phyloP scores from a whole-genome alignment of 2,797 vertebrate species.

The Lagothrix lagotricha region DNA sequence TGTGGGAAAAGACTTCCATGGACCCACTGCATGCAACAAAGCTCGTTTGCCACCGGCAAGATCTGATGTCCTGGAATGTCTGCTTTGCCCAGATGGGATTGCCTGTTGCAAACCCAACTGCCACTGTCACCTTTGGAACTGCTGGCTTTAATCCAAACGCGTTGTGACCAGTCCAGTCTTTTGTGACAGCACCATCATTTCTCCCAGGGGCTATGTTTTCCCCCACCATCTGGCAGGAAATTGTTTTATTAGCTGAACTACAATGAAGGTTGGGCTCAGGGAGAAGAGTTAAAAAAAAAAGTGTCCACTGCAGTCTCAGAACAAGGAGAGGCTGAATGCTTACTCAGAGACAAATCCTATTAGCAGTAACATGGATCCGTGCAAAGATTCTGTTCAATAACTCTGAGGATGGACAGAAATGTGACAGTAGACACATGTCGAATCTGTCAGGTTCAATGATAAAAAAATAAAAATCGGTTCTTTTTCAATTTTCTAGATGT shows the following conservation, averaged over 20 bases:
- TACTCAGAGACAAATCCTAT: constrained; percentile 55
- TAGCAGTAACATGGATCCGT: neutral
- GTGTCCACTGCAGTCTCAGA: neutral
- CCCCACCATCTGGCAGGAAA: constrained; percentile 9
- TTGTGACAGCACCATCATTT: neutral
- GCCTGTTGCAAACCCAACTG: too few species aligned
- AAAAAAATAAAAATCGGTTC: neutral
- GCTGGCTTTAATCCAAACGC: neutral
- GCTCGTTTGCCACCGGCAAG: neutral
- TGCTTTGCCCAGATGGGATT: neutral
- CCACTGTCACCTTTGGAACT: neutral
- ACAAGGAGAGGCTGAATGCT: neutral
- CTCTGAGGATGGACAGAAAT: neutral
- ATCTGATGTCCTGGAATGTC: accelerated
- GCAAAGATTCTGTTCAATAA: neutral
- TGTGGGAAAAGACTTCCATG: neutral
- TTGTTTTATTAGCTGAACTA: constrained; percentile 40
- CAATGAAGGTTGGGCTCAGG: neutral
- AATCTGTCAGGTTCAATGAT: constrained; percentile 37
- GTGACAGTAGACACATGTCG: neutral
- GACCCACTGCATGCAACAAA: accelerated
- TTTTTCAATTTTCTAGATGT: constrained; percentile 34
- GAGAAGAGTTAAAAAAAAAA: neutral
- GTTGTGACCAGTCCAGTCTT: neutral
- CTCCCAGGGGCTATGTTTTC: neutral